Evolutionary conservation across 2,888 invertebrate genomes (phyloP), one percentile per base, ranked within the genome.

Genomic region (Halocaridina rubra): DNA sequence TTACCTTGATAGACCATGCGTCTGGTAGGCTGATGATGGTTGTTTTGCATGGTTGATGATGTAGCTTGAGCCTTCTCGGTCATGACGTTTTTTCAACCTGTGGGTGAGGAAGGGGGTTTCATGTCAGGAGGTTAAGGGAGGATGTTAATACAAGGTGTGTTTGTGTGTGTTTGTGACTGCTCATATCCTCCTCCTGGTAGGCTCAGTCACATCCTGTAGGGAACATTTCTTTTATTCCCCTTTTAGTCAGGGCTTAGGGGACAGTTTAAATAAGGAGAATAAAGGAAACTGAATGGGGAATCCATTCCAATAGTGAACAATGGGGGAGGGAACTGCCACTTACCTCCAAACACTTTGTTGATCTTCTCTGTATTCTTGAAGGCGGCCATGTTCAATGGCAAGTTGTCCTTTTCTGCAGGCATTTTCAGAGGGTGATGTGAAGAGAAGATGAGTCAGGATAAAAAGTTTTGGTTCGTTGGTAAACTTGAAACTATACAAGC

Each of bases 311-410:
- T 16, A 5, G 33, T 10, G 29, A 69, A 19, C n/a, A 22, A 10
- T 4, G 33, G 71, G 71, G 22, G 46, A 33, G 22, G 22, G 72
- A 13, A 33, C 22, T 10, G 46, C 4, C 24, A 79, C 80, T 80
- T 72, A 80, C 80, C 80, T 80, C 80, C 80, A 24, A 80, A 80
- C 10, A 80, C 80, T 32, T 80, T 80, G 80, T 80, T 72, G 80
- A 80, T 71, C 24, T 59, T 72, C 16, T 80, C 80, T 19, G 80
- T 29, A 24, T 57, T 71, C 57, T 71, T 29, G 59, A 80, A 71
- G 24, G 71, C 59, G 8, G 53, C n/a, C 71, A 80, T 71, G 71
- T 57, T 33, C 80, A 80, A 71, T 30, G 80, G 80, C 32, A 59
- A 27, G 16, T 59, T 71, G 13, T 69, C 71, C 30, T 57, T 53